Percentiles rank a stretch among this genome's conserved stretches.
These are phyloP conservation scores for Cerceris ruficornis DNA, from an alignment of 2,888 invertebrate species.

Conservation along the genomic window DNA sequence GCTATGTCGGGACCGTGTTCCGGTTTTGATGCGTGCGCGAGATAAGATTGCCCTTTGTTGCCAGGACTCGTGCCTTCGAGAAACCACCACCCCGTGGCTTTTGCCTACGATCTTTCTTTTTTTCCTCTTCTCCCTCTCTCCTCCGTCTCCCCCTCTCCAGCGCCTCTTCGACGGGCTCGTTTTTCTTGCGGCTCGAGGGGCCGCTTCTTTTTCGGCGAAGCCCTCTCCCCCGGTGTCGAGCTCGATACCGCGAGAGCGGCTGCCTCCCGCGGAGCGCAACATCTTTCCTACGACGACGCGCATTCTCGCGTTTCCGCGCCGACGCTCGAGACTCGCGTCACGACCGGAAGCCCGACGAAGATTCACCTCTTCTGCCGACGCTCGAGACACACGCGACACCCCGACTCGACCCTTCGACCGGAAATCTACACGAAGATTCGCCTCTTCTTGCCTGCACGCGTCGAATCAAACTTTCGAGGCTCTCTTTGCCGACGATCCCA, in stretches of 20 bases:
- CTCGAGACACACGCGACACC: no score
- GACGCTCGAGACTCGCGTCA: background rate
- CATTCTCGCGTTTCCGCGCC: background rate
- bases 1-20: conserved; percentile 80
- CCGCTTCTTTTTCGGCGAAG: no score
- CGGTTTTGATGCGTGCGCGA: conserved; percentile 80
- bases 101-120: conserved; percentile 61
- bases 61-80: conserved; percentile 78
- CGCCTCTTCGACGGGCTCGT: background rate
- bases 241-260: conserved; percentile 49
- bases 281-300: conserved; percentile 18
- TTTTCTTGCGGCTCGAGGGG: no score
- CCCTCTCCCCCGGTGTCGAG: background rate
- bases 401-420: no score
- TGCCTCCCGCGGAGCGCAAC: conserved; percentile 45
- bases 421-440: no score
- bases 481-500: no score
- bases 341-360: no score
- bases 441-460: no score
- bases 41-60: conserved; percentile 81
- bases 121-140: conserved; percentile 15
- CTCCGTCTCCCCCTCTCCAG: conserved; percentile 3
- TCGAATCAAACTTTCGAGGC: no score
- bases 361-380: no score
- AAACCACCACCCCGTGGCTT: conserved; percentile 60